phyloP scores from a whole-genome alignment of 2,797 vertebrate genomes.

The Caiman crocodilus region DNA sequence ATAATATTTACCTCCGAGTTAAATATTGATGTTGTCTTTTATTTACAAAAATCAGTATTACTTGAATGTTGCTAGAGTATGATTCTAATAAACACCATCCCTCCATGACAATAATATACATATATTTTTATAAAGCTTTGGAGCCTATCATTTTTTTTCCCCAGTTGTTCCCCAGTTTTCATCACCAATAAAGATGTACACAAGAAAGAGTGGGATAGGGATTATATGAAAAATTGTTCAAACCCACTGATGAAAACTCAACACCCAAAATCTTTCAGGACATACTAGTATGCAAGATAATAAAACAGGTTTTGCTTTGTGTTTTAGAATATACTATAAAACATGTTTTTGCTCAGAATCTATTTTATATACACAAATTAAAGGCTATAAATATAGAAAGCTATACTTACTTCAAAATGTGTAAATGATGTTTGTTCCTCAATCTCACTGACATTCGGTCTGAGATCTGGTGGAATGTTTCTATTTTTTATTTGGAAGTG shows the following conservation, averaged over 20 bases:
- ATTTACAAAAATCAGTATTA: not conserved
- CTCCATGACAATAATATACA: not conserved
- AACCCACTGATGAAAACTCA: not conserved
- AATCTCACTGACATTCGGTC: conserved; percentile 44
- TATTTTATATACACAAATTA: not conserved
- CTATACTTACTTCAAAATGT: conserved; percentile 77
- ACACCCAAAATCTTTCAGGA: not conserved
- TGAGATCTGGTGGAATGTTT: conserved; percentile 46
- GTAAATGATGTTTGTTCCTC: conserved; percentile 25
- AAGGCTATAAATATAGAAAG: not conserved
- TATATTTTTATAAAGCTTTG: not conserved
- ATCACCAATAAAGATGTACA: not conserved
- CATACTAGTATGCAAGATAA: not conserved
- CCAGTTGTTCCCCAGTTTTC: not conserved
- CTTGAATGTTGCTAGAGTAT: not conserved
- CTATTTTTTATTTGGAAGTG: conserved; percentile 78
- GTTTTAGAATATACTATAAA: not conserved
- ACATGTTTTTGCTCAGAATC: not conserved
- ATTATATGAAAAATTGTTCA: not conserved
- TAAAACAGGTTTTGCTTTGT: not conserved
- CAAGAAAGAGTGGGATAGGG: not conserved
- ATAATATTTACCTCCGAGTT: not conserved
- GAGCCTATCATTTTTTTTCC: not conserved
- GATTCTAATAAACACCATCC: not conserved
- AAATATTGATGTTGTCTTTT: not conserved